Percentiles rank a stretch among this genome's conserved stretches.
These are phyloP conservation scores for Sebastes schlegelii DNA, from an alignment of 2,113 vertebrate genomes.

Conservation along the genomic window DNA sequence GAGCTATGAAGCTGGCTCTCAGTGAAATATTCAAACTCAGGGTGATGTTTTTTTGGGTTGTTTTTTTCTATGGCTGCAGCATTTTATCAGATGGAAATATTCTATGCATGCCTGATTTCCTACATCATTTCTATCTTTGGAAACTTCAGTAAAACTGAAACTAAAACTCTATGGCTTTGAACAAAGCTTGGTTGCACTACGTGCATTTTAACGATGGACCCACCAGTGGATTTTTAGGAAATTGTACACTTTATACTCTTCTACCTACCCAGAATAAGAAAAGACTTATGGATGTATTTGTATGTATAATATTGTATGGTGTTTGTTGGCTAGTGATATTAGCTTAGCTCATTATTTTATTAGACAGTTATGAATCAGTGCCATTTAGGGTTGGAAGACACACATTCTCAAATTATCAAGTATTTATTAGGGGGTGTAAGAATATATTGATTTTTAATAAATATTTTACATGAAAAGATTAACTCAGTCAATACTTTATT, in stretches of 20 bases:
- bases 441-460: too few relatives aligned
- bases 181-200: background rate
- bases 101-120: constrained; percentile 1
- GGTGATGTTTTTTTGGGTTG: background rate
- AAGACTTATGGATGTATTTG: background rate
- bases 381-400: background rate
- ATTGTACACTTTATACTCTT: background rate
- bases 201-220: constrained; percentile 2
- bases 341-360: background rate
- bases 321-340: background rate
- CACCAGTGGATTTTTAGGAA: background rate
- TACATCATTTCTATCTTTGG: constrained; percentile 5
- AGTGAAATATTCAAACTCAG: constrained; percentile 8
- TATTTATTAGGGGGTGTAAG: background rate
- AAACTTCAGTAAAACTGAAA: constrained; percentile 14
- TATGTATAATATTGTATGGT: background rate
- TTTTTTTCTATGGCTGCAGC: background rate
- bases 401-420: constrained; percentile 1
- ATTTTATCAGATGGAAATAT: constrained; percentile 29
- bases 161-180: background rate
- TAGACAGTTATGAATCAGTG: background rate
- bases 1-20: background rate
- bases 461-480: too few relatives aligned
- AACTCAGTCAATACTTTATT: too few relatives aligned
- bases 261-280: too few relatives aligned